Base-by-base conservation (phyloP, 2,113 vertebrate species). In the Pampusana beccarii region DNA sequence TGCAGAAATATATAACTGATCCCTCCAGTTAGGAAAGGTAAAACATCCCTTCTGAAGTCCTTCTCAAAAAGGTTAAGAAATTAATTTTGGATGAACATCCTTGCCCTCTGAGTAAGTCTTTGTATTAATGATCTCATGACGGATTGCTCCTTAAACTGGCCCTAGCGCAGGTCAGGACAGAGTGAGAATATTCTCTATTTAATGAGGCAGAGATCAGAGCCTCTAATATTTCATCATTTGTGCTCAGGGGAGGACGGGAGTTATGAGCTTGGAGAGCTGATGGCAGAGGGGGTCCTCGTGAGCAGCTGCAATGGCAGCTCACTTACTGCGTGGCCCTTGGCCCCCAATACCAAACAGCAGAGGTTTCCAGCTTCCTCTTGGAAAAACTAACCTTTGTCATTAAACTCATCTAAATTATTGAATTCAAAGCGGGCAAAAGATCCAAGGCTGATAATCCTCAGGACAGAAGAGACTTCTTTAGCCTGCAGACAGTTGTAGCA, bases 41-140 rank as follows among this genome's bases (percentile, higher is more conserved):
- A 97, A 98, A 97, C 94, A 97, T 95, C 96, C 94, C 97, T 95
- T 97, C 80, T 28, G 1, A 94, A 95, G 75, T 96, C 89, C 87
- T 98, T 80, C 66, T 91, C 21, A 13, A 96, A 98, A 98, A 97
- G 97, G 97, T 98, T 95, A 97, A 93, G 96, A 96, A 97, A 98
- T 98, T 98, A 97, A 98, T 98, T 98, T 98, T 98, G 96, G 94
- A 98, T 98, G 96, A 98, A 91, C 90, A 95, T 96, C 90, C 93
- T 95, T 96, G 96, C 97, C 97, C 97, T 96, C 96, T 92, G 94
- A 97, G 96, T 90, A 86, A 93, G 92, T 95, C 94, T 83, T 95
- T 94, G 65, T 97, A 97, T 98, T 98, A 97, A 98, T 97, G 98
- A 97, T 98, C 96, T 97, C 95, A 96, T 98, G 98, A 98, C 72